Conservation (phyloP, 2,113 vertebrate genomes). For the Platysternon megacephalum region DNA sequence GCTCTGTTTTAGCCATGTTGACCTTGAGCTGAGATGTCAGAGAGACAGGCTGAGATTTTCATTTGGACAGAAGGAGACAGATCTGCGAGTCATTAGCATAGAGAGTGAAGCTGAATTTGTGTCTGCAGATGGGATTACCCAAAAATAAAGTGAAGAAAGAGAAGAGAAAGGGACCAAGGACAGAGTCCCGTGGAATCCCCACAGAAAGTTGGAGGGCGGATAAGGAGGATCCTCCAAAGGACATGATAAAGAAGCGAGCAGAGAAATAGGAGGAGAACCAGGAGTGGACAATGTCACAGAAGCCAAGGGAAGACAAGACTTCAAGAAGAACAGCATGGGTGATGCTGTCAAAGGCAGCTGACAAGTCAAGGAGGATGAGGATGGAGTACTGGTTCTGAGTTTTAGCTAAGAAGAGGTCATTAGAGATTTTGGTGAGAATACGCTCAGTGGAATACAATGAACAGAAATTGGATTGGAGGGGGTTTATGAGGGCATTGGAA, state of each 20-base stretch:
- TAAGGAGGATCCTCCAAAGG: background rate
- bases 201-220: background rate
- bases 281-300: background rate
- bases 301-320: background rate
- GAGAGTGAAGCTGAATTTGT: too few species aligned
- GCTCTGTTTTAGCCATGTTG: too few species aligned
- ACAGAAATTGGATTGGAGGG: background rate
- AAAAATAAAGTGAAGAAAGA: background rate
- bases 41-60: too few species aligned
- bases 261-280: background rate
- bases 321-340: background rate
- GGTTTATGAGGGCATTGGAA: background rate
- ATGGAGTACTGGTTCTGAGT: background rate
- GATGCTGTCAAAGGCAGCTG: background rate
- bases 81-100: too few species aligned
- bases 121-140: background rate
- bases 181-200: background rate
- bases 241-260: background rate
- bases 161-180: too few species aligned
- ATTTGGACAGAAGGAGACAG: too few species aligned
- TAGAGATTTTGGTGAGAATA: background rate
- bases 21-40: too few species aligned
- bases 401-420: background rate
- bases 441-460: too few species aligned
- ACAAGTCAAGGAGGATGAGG: background rate